Base-by-base conservation (phyloP, 2,888 invertebrate genomes). In the Oscheius sp. region DNA sequence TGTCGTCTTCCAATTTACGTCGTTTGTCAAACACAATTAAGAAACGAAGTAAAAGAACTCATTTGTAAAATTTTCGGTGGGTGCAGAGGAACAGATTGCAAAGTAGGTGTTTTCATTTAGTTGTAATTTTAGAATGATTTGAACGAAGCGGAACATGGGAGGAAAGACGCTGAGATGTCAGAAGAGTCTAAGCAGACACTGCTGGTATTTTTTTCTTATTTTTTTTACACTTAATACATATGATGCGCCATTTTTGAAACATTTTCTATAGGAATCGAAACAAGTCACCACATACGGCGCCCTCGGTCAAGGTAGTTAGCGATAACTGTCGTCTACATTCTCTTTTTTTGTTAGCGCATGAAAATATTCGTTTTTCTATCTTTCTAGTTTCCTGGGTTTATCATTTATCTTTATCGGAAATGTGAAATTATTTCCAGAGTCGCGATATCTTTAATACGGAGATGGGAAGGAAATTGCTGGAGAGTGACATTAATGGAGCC, bases 1-100 rank as follows among this genome's bases (percentile, higher is more conserved):
- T 79, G 78, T 50, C 81, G 84, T 32, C 76, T 84, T 12, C 81
- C 81, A 6, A 85, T 85, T 64, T 83, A 83, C 62, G 54, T 82
- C n/a, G 71, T 73, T 62, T 80, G 78, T 22, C 80, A 80, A 44
- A 67, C 78, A 14, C 70, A 74, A 14, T 70, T 82, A 6, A 72
- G 82, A 12, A 68, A 74, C 5, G 77, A 71, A 28, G 70, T 78
- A 14, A 44, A 76, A 54, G 75, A 71, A n/a, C 71, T 78, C 9
- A 54, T 81, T 5, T 17, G 9, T 14, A 62, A 8, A n/a, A 8
- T 47, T 30, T 26, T 36, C 24, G 17, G 45, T 22, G n/a, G 24
- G 14, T 41, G 33, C 26, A 38, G 14, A 22, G 73, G 81, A 9
- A 68, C 70, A 2, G 77, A 71, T 22, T 70, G 73, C 14, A 38